Evolutionary conservation across 2,888 invertebrate species (phyloP).

Genomic region (Drosophila lacicola): DNA sequence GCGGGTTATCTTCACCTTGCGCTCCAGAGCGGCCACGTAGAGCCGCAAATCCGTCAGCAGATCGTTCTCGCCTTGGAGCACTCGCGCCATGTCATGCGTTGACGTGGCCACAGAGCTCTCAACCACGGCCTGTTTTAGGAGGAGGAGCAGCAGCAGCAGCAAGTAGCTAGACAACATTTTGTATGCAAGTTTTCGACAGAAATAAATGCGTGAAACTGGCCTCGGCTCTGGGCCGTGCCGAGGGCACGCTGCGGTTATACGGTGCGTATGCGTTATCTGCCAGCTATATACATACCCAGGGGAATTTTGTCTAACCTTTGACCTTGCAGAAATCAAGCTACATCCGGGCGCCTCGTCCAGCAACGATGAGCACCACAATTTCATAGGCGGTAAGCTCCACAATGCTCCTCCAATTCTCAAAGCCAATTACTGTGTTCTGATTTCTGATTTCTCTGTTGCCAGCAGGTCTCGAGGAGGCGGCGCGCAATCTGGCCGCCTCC

Average conservation of each 20-base stretch:
- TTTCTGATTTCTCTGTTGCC: not conserved
- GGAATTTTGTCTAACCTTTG: slow-evolving; percentile 4
- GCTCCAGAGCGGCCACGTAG: slow-evolving; percentile 9
- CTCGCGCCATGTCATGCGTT: slow-evolving; percentile 26
- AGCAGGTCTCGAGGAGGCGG: slow-evolving; percentile 73
- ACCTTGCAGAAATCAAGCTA: slow-evolving; percentile 84
- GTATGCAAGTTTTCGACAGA: not conserved
- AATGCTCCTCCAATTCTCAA: not conserved
- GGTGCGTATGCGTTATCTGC: slow-evolving; percentile 84
- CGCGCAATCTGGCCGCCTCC: slow-evolving; percentile 57
- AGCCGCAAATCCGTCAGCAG: slow-evolving; percentile 11
- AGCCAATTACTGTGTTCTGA: slow-evolving; percentile 14
- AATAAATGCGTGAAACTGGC: not conserved
- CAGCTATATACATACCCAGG: not conserved
- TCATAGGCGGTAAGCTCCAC: slow-evolving; percentile 74
- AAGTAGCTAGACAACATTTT: slow-evolving; percentile 14
- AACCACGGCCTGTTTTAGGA: not conserved
- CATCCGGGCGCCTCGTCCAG: slow-evolving; percentile 83
- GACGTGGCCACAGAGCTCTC: slow-evolving; percentile 35
- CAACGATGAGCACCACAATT: slow-evolving; percentile 85
- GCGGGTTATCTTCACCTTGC: slow-evolving; percentile 21
- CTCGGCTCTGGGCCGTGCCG: slow-evolving; percentile 87
- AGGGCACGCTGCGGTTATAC: slow-evolving; percentile 88
- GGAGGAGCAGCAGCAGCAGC: not conserved
- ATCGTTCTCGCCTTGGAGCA: slow-evolving; percentile 37